A percentile compares a stretch with the other conserved stretches of the same genome.
phyloP scores from a whole-genome alignment of 2,113 vertebrate species.

The Cebus imitator region DNA sequence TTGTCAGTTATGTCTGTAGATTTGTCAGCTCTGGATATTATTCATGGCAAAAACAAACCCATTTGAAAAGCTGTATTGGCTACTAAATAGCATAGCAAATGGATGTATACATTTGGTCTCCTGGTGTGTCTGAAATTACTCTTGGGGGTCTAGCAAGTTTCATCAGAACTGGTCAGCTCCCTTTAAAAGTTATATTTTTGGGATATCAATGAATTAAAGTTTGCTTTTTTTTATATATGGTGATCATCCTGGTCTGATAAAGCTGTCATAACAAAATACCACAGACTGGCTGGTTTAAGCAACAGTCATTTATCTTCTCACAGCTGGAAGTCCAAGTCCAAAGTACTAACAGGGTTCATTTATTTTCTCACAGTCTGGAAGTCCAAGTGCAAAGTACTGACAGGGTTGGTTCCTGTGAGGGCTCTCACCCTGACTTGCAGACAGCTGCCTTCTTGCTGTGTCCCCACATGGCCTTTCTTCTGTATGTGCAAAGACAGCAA shows the following conservation, averaged over 20 bases:
- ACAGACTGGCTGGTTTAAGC: accelerated
- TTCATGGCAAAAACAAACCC: background rate
- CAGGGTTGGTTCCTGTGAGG: background rate
- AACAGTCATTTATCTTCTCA: accelerated
- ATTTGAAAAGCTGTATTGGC: background rate
- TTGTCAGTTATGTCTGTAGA: background rate
- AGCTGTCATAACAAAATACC: accelerated
- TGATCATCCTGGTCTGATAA: background rate
- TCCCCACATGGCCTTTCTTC: background rate
- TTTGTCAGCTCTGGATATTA: background rate
- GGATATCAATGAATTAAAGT: background rate
- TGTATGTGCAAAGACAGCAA: too few species aligned
- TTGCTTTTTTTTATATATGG: too few species aligned
- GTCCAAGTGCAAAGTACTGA: background rate
- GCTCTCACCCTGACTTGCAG: background rate
- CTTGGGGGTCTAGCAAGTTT: background rate
- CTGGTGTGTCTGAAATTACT: background rate
- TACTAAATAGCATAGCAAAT: background rate
- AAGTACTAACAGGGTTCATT: too few species aligned
- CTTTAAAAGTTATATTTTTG: background rate
- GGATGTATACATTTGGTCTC: background rate
- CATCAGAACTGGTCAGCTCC: background rate
- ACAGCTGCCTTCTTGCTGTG: accelerated
- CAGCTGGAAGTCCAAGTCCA: background rate
- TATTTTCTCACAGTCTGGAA: too few species aligned